phyloP scores from a whole-genome alignment of 2,888 invertebrate species.

The Tenodera sinensis region DNA sequence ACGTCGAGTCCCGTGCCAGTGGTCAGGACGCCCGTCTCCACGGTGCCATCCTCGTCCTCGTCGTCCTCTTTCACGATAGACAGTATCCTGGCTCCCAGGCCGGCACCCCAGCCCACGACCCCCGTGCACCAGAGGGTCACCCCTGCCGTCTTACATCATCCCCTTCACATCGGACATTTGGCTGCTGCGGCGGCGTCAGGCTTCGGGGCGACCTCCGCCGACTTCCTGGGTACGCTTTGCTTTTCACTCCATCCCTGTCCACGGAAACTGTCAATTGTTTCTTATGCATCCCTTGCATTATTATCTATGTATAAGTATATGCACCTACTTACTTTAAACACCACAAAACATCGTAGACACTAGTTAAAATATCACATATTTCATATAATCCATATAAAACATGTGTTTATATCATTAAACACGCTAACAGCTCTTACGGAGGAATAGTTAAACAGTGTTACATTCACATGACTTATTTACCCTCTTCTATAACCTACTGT shows the following conservation, averaged over 20 bases:
- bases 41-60: conserved; percentile 38
- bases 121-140: conserved; percentile 36
- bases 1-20: neutral
- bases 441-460: too few relatives aligned
- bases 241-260: neutral
- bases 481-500: too few relatives aligned
- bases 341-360: too few relatives aligned
- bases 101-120: conserved; percentile 43
- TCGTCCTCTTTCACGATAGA: conserved; percentile 77
- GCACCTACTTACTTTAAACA: too few relatives aligned
- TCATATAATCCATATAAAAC: too few relatives aligned
- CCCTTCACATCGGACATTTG: conserved; percentile 58
- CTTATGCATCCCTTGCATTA: neutral
- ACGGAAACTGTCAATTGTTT: neutral
- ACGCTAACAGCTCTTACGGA: too few relatives aligned
- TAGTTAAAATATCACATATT: too few relatives aligned
- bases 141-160: conserved; percentile 51
- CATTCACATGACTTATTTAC: too few relatives aligned
- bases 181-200: conserved; percentile 58
- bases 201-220: conserved; percentile 62
- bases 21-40: neutral
- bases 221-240: conserved; percentile 72
- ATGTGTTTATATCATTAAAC: too few relatives aligned
- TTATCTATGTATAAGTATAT: too few relatives aligned
- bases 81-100: conserved; percentile 75